These are phyloP conservation scores for Sthenelais limicola DNA, from an alignment of 2,888 invertebrate species.

Conservation along the genomic window DNA sequence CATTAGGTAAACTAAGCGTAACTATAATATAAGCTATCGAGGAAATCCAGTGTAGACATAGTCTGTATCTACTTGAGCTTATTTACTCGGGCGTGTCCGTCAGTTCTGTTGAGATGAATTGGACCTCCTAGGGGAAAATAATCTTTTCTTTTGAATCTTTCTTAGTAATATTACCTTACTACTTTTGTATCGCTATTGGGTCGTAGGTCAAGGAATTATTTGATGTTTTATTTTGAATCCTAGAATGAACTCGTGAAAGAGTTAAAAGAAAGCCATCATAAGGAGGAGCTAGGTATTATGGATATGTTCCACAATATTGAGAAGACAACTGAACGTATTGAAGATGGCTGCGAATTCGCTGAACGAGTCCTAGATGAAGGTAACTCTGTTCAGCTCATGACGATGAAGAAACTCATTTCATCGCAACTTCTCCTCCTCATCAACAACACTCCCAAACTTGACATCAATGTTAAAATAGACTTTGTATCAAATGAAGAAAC, in stretches of 20 bases:
- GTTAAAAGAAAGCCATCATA: constrained; percentile 78
- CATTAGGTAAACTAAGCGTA: too few species aligned
- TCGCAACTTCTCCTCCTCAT: constrained; percentile 85
- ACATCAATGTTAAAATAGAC: constrained; percentile 80
- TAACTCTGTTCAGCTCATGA: constrained; percentile 84
- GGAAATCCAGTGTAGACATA: too few species aligned
- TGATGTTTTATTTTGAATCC: constrained; percentile 44
- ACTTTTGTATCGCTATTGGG: too few species aligned
- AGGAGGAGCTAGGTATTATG: constrained; percentile 91
- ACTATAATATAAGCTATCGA: too few species aligned
- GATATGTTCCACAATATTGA: constrained; percentile 85
- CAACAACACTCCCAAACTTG: constrained; percentile 86
- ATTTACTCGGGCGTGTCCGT: too few species aligned
- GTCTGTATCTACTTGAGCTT: not conserved
- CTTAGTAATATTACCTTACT: not conserved
- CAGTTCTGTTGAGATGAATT: too few species aligned
- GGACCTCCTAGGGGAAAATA: not conserved
- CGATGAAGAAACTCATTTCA: constrained; percentile 85
- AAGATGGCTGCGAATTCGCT: constrained; percentile 89
- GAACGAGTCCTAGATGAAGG: constrained; percentile 86
- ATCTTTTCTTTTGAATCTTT: not conserved
- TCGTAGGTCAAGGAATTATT: too few species aligned
- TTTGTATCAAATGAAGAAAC: constrained; percentile 86
- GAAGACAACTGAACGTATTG: constrained; percentile 86
- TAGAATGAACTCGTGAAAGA: constrained; percentile 79